Evolutionary conservation across 2,797 vertebrate species (phyloP), one percentile per base, ranked within the genome.

Genomic region (Urophycis tenuis): DNA sequence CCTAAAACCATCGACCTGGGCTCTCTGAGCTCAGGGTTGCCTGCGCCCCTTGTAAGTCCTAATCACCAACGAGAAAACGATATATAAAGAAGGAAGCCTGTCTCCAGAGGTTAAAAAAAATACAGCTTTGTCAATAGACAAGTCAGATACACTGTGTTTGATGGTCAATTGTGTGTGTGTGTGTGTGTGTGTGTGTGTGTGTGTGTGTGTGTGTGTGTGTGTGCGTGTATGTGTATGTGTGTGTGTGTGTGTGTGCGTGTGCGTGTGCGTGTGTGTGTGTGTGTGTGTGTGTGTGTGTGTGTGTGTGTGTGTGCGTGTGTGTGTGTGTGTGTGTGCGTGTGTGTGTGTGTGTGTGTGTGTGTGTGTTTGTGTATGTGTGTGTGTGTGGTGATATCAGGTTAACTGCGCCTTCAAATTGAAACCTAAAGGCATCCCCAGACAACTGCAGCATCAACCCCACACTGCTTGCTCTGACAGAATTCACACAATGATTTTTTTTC

Each of bases 401-500:
- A 36, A 36, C 25, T 35, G n/a, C 22, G 33, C 32, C 71, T n/a
- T 12, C 19, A 36, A 77, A 69, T 33, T 70, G 67, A 74, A 71
- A 60, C 74, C 76, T 41, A 67, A 45, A 79, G 77, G 75, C 69
- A 67, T 72, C 80, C 82, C 49, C 77, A 80, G 78, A 53, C 69
- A 32, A 81, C 34, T 36, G 71, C 25, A 36, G 36, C 33, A 11
- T 11, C 34, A 25, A 25, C 32, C 36, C 32, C 36, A 72, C 36
- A n/a, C 32, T 29, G 60, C 79, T 67, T 25, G 5, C 71, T 79
- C 69, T 64, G 72, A 9, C 69, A 17, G 69, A 5, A 19, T 31
- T 74, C 12, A 22, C 79, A 87, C 83, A 49, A 85, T 82, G 74
- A 79, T 83, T 90, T 88, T 81, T 84, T 84, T 79, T 84, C 75